Base-by-base conservation (phyloP, 2,797 vertebrate genomes). In the Chromobotia macracanthus region DNA sequence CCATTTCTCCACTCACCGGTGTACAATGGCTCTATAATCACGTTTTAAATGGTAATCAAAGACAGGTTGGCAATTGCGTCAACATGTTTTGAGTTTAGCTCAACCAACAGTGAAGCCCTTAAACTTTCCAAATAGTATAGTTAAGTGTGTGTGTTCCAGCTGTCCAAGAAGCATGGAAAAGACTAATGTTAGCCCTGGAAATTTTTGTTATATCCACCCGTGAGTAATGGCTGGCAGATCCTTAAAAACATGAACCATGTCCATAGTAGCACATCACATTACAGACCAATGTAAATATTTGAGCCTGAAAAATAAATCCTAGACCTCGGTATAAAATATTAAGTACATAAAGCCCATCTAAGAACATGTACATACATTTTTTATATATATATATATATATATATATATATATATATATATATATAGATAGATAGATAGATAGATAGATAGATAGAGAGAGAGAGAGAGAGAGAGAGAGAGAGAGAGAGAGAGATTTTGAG, bases 11-110 rank as follows among this genome's bases (percentile, higher is more conserved):
- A 41, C 15, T 31, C 31, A 31, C 5, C 25, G 67, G 65, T 35
- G 53, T 51, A 46, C 31, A 71, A 25, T 58, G 75, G 58, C 64
- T 67, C 66, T 71, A 71, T 71, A 82, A 79, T 75, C 81, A 71
- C 71, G 77, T 38, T 41, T 78, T 75, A 74, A 69, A 66, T 50
- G 73, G 35, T 55, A 75, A 65, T 75, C 53, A 75, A 56, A 76
- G 50, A 19, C 46, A 15, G 48, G 35, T 28, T 69, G 72, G 46
- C 51, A 63, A 80, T 48, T 67, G 68, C 77, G 80, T 80, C 68
- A 67, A 75, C 65, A 67, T 80, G 72, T 56, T 79, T 82, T 44
- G 77, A 71, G 72, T 13, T 69, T 44, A 23, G 51, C 60, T 75
- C 50, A 76, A 76, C 77, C 66, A 67, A 21, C 7, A 18, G 19